Evolutionary conservation across 1,140 invertebrate species (phyloP), one percentile per base, ranked within the genome.

Genomic region (Drusus annulatus): DNA sequence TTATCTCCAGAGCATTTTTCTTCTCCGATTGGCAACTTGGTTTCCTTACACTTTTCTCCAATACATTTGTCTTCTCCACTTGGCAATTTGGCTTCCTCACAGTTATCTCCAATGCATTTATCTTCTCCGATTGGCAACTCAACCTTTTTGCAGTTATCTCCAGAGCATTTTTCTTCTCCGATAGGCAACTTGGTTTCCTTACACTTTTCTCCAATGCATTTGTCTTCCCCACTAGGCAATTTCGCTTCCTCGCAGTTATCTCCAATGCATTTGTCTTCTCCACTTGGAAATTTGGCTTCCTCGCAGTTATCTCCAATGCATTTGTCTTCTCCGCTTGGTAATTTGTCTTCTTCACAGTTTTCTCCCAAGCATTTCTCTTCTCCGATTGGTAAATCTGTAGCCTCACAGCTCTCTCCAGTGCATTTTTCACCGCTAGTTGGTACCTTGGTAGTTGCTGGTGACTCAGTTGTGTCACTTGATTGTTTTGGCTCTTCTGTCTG

Each of bases 191-290:
- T 62, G 28, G 52, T 31, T 68, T 68, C n/a, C 10, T 28, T 16
- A 17, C 13, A 31, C 15, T 2, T 68, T 15, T 21, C 76, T 71
- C 58, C 50, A 58, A 62, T 65, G 62, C 62, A 65, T 21, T 17
- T 45, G 15, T 68, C 31, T 21, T 54, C 71, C 36, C 17, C 68
- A 10, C 21, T 3, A 3, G 68, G 13, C 17, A 60, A 60, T 23
- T 77, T 62, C 25, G 52, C 45, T 68, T 68, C n/a, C 10, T 28
- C 25, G 8, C 13, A 31, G 28, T 2, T 68, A 25, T 21, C 76
- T 71, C 58, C 50, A 58, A 56, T 60, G 62, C 62, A 65, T 21
- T 17, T 45, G 16, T 68, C 31, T 25, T 68, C 63, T 68, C 25
- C 21, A 36, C 6, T 8, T n/a, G 36, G 36, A 8, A 45, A 45